phyloP scores from a whole-genome alignment of 2,797 vertebrate genomes.

The Mastacembelus armatus region DNA sequence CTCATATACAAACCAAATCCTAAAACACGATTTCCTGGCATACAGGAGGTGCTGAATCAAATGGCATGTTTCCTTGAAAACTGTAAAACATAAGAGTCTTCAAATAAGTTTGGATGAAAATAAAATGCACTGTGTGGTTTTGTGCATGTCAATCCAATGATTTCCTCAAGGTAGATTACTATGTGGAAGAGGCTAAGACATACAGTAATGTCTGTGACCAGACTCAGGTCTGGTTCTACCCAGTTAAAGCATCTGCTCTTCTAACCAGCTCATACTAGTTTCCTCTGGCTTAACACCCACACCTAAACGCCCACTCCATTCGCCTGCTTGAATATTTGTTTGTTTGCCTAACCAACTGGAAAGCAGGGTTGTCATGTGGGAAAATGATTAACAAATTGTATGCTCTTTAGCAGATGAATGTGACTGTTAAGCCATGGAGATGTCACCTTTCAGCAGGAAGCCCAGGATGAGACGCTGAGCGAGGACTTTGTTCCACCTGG shows the following conservation, averaged over 20 bases:
- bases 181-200: constrained; percentile 1
- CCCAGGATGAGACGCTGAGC: constrained; percentile 71
- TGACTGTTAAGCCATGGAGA: constrained; percentile 75
- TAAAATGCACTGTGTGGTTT: constrained; percentile 28
- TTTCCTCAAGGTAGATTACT: constrained; percentile 37
- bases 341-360: constrained; percentile 74
- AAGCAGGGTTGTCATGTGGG: constrained; percentile 60
- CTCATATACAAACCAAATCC: constrained; percentile 44
- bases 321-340: constrained; percentile 66
- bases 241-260: constrained; percentile 43
- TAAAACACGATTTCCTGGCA: constrained; percentile 45
- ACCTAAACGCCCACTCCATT: constrained; percentile 50
- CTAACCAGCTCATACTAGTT: constrained; percentile 30
- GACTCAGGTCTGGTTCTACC: constrained; percentile 42
- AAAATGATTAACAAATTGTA: constrained; percentile 81
- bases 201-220: background rate
- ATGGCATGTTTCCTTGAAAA: constrained; percentile 42
- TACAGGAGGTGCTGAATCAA: constrained; percentile 29
- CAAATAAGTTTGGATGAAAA: constrained; percentile 6
- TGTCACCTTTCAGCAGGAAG: constrained; percentile 80
- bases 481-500: constrained; percentile 81
- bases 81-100: constrained; percentile 21
- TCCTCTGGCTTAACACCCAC: constrained; percentile 40
- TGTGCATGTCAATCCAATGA: constrained; percentile 25
- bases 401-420: constrained; percentile 82